These are phyloP conservation scores for Echiichthys vipera DNA, from an alignment of 2,797 vertebrate genomes.

Conservation along the genomic window DNA sequence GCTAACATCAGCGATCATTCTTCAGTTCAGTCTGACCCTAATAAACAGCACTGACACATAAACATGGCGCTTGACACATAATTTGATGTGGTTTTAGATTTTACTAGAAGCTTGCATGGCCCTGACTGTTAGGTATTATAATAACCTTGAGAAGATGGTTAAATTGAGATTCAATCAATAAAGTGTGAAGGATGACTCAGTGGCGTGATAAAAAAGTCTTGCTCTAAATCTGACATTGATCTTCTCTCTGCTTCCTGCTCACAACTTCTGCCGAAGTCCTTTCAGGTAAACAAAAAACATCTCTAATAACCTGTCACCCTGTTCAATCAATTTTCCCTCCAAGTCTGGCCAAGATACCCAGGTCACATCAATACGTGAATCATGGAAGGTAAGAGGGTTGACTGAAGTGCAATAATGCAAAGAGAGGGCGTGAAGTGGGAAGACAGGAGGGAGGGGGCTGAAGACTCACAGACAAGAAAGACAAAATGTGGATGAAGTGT, in stretches of 20 bases:
- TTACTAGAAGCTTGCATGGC: constrained; percentile 1
- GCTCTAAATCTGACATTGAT: constrained; percentile 60
- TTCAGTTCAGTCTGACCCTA: constrained; percentile 25
- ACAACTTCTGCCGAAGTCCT: constrained; percentile 22
- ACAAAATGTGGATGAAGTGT: constrained; percentile 18
- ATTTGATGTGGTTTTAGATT: constrained; percentile 34
- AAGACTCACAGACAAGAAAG: constrained; percentile 4
- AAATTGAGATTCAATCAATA: constrained; percentile 61
- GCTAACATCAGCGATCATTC: constrained; percentile 11
- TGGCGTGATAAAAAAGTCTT: constrained; percentile 46
- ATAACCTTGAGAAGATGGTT: constrained; percentile 59
- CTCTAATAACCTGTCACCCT: constrained; percentile 61
- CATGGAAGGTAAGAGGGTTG: constrained; percentile 30
- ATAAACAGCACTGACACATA: constrained; percentile 30
- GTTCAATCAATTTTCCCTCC: constrained; percentile 63
- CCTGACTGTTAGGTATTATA: constrained; percentile 11
- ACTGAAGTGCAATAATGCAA: constrained; percentile 14
- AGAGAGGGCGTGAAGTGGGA: constrained; percentile 7
- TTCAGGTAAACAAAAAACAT: constrained; percentile 68
- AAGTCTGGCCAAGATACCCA: constrained; percentile 39
- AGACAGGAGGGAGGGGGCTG: neutral
- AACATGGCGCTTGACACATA: constrained; percentile 22
- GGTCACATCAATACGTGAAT: constrained; percentile 53
- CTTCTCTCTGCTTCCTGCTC: constrained; percentile 37
- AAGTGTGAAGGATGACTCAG: constrained; percentile 50